phyloP scores from a whole-genome alignment of 2,888 invertebrate species.

The Eudasyphora cyanicolor region DNA sequence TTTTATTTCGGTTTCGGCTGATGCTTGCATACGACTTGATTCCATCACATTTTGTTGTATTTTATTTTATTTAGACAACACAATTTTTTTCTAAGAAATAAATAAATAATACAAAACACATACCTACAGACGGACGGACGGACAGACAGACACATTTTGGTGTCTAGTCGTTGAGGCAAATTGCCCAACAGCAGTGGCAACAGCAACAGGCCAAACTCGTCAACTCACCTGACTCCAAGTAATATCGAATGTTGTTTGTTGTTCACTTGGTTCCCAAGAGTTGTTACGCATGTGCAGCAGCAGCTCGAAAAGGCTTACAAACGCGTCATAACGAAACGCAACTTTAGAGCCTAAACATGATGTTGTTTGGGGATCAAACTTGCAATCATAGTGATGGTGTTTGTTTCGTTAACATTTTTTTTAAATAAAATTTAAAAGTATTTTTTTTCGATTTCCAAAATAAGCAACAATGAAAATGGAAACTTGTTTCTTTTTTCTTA shows the following conservation, averaged over 20 bases:
- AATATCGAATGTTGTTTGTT: neutral
- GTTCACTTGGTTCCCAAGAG: neutral
- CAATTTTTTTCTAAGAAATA: conserved; percentile 23
- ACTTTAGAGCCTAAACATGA: neutral
- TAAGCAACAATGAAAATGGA: conserved; percentile 35
- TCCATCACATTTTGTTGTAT: conserved; percentile 23
- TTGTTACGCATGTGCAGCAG: neutral
- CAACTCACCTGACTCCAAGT: conserved; percentile 58
- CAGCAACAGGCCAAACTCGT: neutral
- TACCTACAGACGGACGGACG: neutral
- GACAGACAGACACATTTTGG: neutral
- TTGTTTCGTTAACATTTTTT: conserved; percentile 17
- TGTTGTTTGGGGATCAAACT: neutral
- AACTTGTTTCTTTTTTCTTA: conserved; percentile 37
- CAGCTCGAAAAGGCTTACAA: conserved; percentile 17
- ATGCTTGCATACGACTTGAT: neutral
- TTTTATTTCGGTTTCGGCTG: too few relatives aligned
- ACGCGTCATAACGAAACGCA: conserved; percentile 26
- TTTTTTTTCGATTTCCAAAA: conserved; percentile 31
- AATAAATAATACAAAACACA: conserved; percentile 30
- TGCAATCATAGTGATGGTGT: conserved; percentile 23
- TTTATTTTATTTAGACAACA: conserved; percentile 11
- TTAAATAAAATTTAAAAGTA: neutral
- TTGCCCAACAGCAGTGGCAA: conserved; percentile 41
- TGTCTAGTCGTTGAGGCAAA: conserved; percentile 59